Base-by-base conservation (phyloP, 2,888 invertebrate genomes). In the Polylopha cassiicola region DNA sequence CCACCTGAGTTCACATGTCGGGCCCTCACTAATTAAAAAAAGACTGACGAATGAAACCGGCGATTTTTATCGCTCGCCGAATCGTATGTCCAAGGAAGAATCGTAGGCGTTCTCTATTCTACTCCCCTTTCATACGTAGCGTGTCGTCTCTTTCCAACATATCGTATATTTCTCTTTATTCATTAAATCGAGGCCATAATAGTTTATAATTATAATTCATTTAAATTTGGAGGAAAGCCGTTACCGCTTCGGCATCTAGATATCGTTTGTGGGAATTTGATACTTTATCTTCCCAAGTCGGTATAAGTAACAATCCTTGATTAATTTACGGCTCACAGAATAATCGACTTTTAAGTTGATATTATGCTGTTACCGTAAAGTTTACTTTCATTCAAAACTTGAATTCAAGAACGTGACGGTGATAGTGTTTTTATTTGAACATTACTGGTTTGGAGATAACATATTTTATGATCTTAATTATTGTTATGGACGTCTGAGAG, bases 1-100 rank as follows among this genome's bases (percentile, higher is more conserved):
- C 75, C 73, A 66, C 62, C 65, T 69, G 65, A 64, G 72, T 82
- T 85, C 85, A 75, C 84, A 84, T 78, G 76, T 65, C 65, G 52
- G 72, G 72, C 73, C 79, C 79, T 79, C 69, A 72, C 74, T 81
- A 85, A 84, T 84, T 84, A 85, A 82, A 84, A 81, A 74, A 81
- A 76, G 60, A 55, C 80, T 70, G 80, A 85, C 85, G 85, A 85
- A 85, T 85, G 77, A 84, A 74, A 79, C 81, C 75, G 69, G 73
- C 76, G 84, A 84, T 84, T 82, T 81, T 81, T 80, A 85, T 85
- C 85, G 68, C 73, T 68, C 68, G 73, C 79, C 81, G 80, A 84
- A 84, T 82, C 79, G 66, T 73, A 71, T 68, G 73, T 65, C 70
- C 70, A 68, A 76, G 73, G 78, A 72, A 73, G 69, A 64, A 47